Evolutionary conservation across 1,140 invertebrate genomes (phyloP).

Genomic region (Lepidurus apus): DNA sequence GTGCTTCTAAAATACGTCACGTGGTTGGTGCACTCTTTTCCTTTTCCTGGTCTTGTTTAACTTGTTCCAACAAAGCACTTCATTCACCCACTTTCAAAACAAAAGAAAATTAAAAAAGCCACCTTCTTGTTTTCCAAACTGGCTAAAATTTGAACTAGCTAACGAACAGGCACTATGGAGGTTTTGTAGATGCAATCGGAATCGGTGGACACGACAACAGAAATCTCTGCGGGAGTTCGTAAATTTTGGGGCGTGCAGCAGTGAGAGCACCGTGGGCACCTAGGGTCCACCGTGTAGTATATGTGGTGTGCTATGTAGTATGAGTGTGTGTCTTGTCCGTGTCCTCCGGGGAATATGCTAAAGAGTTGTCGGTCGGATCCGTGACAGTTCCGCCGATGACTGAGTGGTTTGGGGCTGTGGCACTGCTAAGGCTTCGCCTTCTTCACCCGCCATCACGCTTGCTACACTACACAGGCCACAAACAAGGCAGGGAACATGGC

Average conservation of each 20-base stretch:
- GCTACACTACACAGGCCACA: slow-evolving; percentile 20
- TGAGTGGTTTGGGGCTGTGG: slow-evolving; percentile 20
- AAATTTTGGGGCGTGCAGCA: slow-evolving; percentile 21
- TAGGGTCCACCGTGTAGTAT: slow-evolving; percentile 18
- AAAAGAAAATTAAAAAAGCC: not conserved
- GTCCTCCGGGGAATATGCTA: slow-evolving; percentile 16
- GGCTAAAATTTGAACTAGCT: not conserved
- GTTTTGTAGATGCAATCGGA: slow-evolving; percentile 14
- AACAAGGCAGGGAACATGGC: slow-evolving; percentile 16
- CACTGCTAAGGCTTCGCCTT: slow-evolving; percentile 20
- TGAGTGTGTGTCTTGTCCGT: slow-evolving; percentile 14
- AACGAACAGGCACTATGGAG: not conserved
- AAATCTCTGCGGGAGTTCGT: slow-evolving; percentile 8
- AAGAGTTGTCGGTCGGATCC: slow-evolving; percentile 20
- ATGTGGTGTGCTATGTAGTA: not conserved
- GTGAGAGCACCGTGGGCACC: slow-evolving; percentile 10
- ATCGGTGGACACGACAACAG: slow-evolving; percentile 6
- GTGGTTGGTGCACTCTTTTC: no score
- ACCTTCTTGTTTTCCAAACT: not conserved
- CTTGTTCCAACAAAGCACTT: not conserved
- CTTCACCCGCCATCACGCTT: slow-evolving; percentile 20
- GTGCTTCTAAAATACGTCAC: no score
- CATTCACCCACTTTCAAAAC: not conserved
- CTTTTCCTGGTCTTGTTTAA: no score
- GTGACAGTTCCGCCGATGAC: slow-evolving; percentile 20